These are phyloP conservation scores for Pomacea maculata DNA, from an alignment of 1,140 invertebrate genomes.

Conservation along the genomic window DNA sequence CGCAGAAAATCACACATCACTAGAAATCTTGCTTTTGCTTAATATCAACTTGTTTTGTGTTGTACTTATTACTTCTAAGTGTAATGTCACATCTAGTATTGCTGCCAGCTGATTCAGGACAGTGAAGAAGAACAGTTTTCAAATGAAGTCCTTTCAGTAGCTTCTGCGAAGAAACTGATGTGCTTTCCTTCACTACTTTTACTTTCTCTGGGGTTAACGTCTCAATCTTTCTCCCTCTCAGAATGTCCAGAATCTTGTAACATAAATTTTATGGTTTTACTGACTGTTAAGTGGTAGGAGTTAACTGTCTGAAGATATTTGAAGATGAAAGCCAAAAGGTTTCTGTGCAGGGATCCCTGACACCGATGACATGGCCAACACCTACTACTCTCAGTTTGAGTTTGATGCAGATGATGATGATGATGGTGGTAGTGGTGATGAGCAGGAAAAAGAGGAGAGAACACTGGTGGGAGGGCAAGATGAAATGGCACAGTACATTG, in stretches of 20 bases:
- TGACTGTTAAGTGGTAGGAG: no score
- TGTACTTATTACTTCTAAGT: constrained; percentile 2
- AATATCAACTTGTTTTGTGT: background rate
- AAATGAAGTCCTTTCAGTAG: no score
- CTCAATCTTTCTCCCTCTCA: no score
- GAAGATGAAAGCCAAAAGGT: no score
- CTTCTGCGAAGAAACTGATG: no score
- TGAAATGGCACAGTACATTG: constrained; percentile 55
- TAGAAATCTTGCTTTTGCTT: background rate
- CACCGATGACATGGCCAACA: constrained; percentile 59
- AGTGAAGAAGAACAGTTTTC: no score
- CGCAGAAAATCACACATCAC: constrained; percentile 9
- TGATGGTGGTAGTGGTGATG: constrained; percentile 33
- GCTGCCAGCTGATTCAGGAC: no score
- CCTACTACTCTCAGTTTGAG: constrained; percentile 64
- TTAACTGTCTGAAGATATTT: no score
- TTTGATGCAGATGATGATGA: constrained; percentile 37
- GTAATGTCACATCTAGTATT: no score
- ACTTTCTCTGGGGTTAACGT: background rate
- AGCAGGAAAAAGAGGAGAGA: constrained; percentile 29
- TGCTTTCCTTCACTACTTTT: background rate
- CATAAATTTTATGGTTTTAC: no score
- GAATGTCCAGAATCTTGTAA: no score
- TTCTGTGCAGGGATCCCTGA: constrained; percentile 59
- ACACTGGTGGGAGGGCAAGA: constrained; percentile 33